Conservation (phyloP, 2,888 invertebrate species). For the Machimus rusticus region DNA sequence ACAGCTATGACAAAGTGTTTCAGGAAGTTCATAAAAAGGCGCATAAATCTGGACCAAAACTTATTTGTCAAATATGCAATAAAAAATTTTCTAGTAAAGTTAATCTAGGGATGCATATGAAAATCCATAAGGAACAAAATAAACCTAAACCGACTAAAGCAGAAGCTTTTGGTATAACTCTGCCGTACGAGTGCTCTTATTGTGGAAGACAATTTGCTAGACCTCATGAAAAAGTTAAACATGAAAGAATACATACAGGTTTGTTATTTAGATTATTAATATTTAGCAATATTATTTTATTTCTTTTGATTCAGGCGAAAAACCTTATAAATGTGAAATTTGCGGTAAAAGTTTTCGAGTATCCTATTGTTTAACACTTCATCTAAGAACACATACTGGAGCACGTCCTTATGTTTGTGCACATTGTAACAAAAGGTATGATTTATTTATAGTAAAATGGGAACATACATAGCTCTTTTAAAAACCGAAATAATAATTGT, state of each 20-base stretch:
- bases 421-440: conserved; percentile 71
- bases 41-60: conserved; percentile 68
- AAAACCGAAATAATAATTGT: background rate
- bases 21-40: conserved; percentile 72
- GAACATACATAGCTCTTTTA: background rate
- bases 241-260: conserved; percentile 83
- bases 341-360: conserved; percentile 84
- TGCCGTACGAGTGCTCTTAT: conserved; percentile 74
- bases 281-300: conserved; percentile 18
- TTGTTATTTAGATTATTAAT: conserved; percentile 15
- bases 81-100: conserved; percentile 72
- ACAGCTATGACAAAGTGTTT: conserved; percentile 63
- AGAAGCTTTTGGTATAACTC: conserved; percentile 51
- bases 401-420: conserved; percentile 78
- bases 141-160: conserved; percentile 31
- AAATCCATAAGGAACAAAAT: conserved; percentile 66
- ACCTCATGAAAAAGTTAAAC: conserved; percentile 84
- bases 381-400: conserved; percentile 82
- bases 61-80: conserved; percentile 75
- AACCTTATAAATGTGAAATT: conserved; percentile 79
- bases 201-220: conserved; percentile 76
- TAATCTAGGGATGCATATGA: conserved; percentile 77
- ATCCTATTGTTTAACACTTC: conserved; percentile 79
- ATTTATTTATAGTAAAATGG: background rate
- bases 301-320: conserved; percentile 66